These are phyloP conservation scores for Pecten maximus DNA, from an alignment of 2,888 invertebrate species.

Conservation along the genomic window DNA sequence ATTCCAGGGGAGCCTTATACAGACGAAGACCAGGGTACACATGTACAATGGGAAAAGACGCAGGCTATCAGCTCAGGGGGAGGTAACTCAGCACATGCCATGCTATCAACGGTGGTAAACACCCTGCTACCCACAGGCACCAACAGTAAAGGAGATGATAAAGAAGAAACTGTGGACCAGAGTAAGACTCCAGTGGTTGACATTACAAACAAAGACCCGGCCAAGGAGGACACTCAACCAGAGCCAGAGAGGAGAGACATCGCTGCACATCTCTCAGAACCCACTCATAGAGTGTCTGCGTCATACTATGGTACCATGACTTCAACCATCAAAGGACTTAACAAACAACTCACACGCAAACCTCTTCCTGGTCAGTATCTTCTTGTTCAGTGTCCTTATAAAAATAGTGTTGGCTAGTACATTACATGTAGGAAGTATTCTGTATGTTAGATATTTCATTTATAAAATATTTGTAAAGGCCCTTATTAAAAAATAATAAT, in stretches of 20 bases:
- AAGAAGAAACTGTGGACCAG: neutral
- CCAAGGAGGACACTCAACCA: neutral
- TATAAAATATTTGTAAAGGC: too few relatives aligned
- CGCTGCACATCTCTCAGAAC: neutral
- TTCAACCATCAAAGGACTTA: constrained; percentile 29
- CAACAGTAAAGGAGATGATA: neutral
- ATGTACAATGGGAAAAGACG: neutral
- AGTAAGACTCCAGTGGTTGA: neutral
- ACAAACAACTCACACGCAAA: constrained; percentile 50
- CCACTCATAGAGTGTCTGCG: neutral
- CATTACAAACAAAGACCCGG: neutral
- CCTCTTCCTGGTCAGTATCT: constrained; percentile 52
- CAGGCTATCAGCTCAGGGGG: constrained; percentile 9
- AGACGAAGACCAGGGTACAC: neutral
- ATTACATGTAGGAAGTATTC: too few relatives aligned
- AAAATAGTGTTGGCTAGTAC: too few relatives aligned
- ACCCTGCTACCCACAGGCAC: neutral
- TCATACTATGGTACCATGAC: constrained; percentile 36
- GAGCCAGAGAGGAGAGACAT: constrained; percentile 25
- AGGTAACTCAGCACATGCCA: neutral
- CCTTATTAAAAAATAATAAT: too few relatives aligned
- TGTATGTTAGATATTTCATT: too few relatives aligned
- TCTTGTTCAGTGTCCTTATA: too few relatives aligned
- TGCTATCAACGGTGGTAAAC: neutral
- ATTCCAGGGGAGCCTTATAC: constrained; percentile 45